Percentiles rank a stretch among this genome's conserved stretches.
Evolutionary conservation across 2,888 invertebrate species (phyloP).

Genomic region (Ephialtes manifestator): DNA sequence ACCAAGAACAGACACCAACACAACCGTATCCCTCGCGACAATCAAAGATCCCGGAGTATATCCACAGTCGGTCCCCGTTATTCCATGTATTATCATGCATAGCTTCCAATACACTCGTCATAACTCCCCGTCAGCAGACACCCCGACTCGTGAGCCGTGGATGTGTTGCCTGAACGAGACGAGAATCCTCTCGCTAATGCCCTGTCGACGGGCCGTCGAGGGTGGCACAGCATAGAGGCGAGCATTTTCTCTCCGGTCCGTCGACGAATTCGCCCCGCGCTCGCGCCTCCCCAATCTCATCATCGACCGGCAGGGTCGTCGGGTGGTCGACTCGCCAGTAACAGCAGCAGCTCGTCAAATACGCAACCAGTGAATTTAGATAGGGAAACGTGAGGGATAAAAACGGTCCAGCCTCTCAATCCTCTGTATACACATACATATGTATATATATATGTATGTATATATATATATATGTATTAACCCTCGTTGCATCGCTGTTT

Average conservation of each 20-base stretch:
- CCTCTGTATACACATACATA: background rate
- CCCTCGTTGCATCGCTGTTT: constrained; percentile 26
- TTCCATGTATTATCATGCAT: constrained; percentile 32
- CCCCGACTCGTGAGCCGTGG: background rate
- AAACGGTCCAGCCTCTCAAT: constrained; percentile 24
- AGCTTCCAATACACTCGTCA: constrained; percentile 57
- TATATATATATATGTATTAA: background rate
- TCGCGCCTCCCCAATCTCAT: constrained; percentile 52
- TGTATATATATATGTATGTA: background rate
- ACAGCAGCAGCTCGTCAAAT: constrained; percentile 46
- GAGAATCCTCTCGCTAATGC: constrained; percentile 75
- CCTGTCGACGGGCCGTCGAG: constrained; percentile 70
- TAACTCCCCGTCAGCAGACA: constrained; percentile 68
- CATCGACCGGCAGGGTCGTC: constrained; percentile 53
- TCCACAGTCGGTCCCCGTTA: background rate
- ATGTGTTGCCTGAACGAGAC: constrained; percentile 42
- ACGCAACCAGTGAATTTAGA: constrained; percentile 58
- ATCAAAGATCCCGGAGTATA: background rate
- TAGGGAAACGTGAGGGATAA: constrained; percentile 53
- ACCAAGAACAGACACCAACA: background rate
- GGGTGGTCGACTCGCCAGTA: constrained; percentile 4
- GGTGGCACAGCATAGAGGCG: constrained; percentile 46
- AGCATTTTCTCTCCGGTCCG: constrained; percentile 60
- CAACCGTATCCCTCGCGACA: background rate
- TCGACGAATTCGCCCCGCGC: constrained; percentile 70